Conservation (phyloP, 1,140 invertebrate genomes). For the Laupala kohalensis region DNA sequence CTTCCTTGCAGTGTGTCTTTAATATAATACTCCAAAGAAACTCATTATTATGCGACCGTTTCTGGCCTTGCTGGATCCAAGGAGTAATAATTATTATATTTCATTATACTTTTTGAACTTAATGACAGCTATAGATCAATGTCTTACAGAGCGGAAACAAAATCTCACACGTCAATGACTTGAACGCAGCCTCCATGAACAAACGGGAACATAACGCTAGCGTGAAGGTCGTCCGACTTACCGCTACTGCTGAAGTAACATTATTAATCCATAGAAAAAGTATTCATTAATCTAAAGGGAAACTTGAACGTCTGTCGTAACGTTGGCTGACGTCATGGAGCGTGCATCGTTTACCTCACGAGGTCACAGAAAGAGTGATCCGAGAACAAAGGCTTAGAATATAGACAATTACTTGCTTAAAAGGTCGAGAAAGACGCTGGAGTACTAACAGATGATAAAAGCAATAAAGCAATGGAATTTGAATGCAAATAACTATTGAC, state of each 20-base stretch:
- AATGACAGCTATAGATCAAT: not conserved
- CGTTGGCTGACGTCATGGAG: not conserved
- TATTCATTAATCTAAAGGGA: no score
- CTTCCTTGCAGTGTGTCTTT: not conserved
- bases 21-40: not conserved
- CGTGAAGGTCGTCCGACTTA: not conserved
- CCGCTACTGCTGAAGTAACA: not conserved
- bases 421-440: no score
- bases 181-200: not conserved
- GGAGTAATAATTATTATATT: not conserved
- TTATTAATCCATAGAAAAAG: no score
- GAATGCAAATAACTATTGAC: not conserved
- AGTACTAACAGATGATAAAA: not conserved
- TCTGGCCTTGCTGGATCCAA: not conserved
- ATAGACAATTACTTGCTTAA: not conserved
- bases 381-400: not conserved
- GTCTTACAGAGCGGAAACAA: not conserved
- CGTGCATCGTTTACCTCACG: not conserved
- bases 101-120: not conserved
- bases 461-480: not conserved
- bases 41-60: not conserved
- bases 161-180: not conserved
- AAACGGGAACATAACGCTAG: not conserved
- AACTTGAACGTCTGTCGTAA: not conserved
- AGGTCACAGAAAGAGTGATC: not conserved